A percentile compares a stretch with the other conserved stretches of the same genome.
Evolutionary conservation across 2,113 vertebrate species (phyloP).

Genomic region (Malurus elegans): DNA sequence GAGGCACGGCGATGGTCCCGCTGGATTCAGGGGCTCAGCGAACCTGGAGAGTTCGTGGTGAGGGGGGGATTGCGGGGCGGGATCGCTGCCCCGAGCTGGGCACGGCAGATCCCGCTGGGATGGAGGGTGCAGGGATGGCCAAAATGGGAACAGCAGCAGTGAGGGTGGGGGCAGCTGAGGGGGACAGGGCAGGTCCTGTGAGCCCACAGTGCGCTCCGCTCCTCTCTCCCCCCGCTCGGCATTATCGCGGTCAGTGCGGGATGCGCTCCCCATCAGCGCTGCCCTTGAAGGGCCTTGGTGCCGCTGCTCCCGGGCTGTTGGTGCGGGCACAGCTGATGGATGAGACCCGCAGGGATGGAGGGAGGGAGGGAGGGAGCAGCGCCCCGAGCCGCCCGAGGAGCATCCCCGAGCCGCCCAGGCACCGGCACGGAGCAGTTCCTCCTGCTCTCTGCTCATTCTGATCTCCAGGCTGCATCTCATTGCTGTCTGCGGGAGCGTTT

Average conservation of each 20-base stretch:
- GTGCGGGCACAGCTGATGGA: background rate
- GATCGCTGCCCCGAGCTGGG: rapidly evolving
- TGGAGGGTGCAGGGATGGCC: too few relatives aligned
- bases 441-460: background rate
- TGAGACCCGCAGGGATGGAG: background rate
- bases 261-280: background rate
- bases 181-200: background rate
- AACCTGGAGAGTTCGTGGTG: rapidly evolving
- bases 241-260: background rate
- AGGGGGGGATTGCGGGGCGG: background rate
- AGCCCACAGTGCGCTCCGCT: rapidly evolving
- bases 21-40: background rate
- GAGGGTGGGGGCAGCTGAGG: background rate
- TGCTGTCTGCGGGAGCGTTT: background rate
- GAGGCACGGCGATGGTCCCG: rapidly evolving
- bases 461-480: background rate
- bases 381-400: too few relatives aligned
- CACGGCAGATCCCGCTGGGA: background rate
- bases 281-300: background rate
- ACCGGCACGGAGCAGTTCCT: rapidly evolving
- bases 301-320: background rate
- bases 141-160: background rate
- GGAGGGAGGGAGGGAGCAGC: too few relatives aligned
- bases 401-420: background rate
- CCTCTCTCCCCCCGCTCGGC: too few relatives aligned